These are phyloP conservation scores for Anser brachyrhynchus DNA, from an alignment of 2,113 vertebrate species.

Conservation along the genomic window DNA sequence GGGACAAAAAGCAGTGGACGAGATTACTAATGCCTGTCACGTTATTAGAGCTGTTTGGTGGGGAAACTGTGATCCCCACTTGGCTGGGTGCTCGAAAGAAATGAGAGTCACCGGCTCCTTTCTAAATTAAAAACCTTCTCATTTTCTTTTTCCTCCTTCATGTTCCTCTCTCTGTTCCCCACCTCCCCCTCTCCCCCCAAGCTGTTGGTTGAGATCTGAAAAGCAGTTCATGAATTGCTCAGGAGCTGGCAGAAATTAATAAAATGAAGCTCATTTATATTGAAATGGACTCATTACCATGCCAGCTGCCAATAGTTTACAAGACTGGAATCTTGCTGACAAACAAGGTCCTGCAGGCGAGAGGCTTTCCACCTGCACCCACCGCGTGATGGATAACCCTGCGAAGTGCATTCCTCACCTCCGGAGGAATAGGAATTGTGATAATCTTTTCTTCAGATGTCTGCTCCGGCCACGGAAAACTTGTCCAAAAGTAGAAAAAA, in stretches of 20 bases:
- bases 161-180: background rate
- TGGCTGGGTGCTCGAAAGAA: slow-evolving; percentile 8
- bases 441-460: background rate
- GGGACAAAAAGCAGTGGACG: background rate
- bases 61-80: background rate
- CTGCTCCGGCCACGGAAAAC: background rate
- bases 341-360: slow-evolving; percentile 57
- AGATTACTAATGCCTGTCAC: background rate
- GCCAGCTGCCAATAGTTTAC: slow-evolving; percentile 77
- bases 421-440: background rate
- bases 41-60: background rate
- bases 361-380: slow-evolving; percentile 66
- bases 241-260: slow-evolving; percentile 77
- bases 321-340: slow-evolving; percentile 65
- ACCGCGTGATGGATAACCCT: background rate
- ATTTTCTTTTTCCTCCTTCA: slow-evolving; percentile 29
- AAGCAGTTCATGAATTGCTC: slow-evolving; percentile 70
- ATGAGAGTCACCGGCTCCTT: background rate
- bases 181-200: slow-evolving; percentile 35
- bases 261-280: slow-evolving; percentile 76
- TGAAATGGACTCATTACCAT: slow-evolving; percentile 77
- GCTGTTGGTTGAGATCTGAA: slow-evolving; percentile 64
- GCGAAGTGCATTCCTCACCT: background rate
- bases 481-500: background rate
- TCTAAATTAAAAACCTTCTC: slow-evolving; percentile 13